Evolutionary conservation across 1,140 invertebrate species (phyloP), one percentile per base, ranked within the genome.

Genomic region (Habropoda laboriosa): DNA sequence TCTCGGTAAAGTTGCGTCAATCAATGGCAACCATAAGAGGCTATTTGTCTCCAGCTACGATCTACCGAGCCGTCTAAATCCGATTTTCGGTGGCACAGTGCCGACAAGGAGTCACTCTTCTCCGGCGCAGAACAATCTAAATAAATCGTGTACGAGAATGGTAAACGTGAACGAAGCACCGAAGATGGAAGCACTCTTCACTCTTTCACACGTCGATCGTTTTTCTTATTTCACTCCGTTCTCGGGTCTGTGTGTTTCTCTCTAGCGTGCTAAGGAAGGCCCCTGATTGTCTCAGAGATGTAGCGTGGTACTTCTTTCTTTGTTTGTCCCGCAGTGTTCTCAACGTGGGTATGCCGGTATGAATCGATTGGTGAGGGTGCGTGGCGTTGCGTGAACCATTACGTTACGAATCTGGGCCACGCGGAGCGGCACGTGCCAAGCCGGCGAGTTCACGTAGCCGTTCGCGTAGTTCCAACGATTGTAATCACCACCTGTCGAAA

Each of bases 401-500:
- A 93, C 92, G 91, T 92, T 93, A 92, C 92, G 92, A 88, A 92
- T 91, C 88, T 89, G 91, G 85, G 92, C 92, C 89, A 93, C 91
- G 72, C 90, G 91, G 83, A 91, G 92, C 72, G 92, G 92, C 89
- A 93, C 90, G 87, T 93, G 92, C 92, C 92, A 93, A 89, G 92
- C 92, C 79, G 92, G 92, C 72, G 92, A 93, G 83, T 93, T 93
- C 90, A 92, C 92, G 85, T 90, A 93, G 86, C 92, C 92, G 86
- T 93, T 93, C 79, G 91, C 87, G 88, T 92, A 93, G 92, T 88
- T 92, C 92, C 92, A 93, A 84, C 91, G 91, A 86, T 92, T 90
- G 89, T 92, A 89, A 89, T 92, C 92, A 91, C 92, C 92, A 93
- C 92, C 92, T 93, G 92, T 91, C 91, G 89, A 93, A 88, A 93